These are phyloP conservation scores for Pomatostomus ruficeps DNA, from an alignment of 2,113 vertebrate species.

Conservation along the genomic window DNA sequence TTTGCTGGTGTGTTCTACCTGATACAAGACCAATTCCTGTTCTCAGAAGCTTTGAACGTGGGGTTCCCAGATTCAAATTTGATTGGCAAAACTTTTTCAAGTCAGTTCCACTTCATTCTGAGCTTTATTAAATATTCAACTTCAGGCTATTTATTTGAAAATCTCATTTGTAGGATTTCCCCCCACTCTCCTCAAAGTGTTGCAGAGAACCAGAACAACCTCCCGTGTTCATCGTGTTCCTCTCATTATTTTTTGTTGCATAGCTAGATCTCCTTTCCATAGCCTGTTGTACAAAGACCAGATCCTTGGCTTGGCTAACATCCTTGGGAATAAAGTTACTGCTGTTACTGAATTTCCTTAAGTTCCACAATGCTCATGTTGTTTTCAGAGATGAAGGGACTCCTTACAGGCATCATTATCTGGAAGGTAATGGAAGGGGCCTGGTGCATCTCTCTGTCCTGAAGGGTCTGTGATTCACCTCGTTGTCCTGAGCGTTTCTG, in stretches of 20 bases:
- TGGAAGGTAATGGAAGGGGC: neutral
- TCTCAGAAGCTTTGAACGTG: neutral
- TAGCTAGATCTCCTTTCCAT: neutral
- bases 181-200: neutral
- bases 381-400: neutral
- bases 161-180: neutral
- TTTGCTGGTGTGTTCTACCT: neutral
- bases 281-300: neutral
- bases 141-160: neutral
- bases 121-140: neutral
- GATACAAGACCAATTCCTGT: neutral
- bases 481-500: neutral
- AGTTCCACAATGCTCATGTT: neutral
- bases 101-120: neutral
- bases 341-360: neutral
- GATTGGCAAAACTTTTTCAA: neutral
- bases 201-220: neutral
- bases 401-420: neutral
- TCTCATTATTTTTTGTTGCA: neutral
- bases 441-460: neutral
- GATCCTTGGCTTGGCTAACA: neutral
- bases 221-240: neutral
- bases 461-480: neutral
- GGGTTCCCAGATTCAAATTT: neutral
- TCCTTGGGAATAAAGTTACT: neutral